Base-by-base conservation (phyloP, 1,140 invertebrate genomes). In the Drosophila watanabei region DNA sequence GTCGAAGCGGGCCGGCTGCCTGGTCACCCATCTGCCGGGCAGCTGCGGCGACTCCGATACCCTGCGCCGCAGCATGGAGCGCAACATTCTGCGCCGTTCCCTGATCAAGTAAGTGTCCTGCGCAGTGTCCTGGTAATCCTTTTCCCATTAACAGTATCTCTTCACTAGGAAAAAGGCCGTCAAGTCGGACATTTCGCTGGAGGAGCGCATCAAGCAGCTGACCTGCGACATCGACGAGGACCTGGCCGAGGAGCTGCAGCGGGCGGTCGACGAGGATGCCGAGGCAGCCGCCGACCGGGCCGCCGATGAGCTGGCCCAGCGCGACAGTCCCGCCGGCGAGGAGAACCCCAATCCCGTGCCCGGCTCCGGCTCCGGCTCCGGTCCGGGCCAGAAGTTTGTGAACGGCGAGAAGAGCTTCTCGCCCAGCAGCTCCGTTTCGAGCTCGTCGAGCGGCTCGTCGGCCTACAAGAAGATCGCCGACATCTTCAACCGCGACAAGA, bases 151-250 rank as follows among this genome's bases (percentile, higher is more conserved):
- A 39, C 11, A 13, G 0, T n/a, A 18, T 33, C 9, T n/a, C 5
- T 5, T 1, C 10, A 2, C 7, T 39, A 93, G 93, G 35, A 94
- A 94, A 90, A 94, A 94, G 73, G 92, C 93, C 56, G 93, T 94
- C 69, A 95, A 95, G 85, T 94, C 94, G 52, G 94, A 95, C 75
- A 95, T 95, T 64, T 97, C 96, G 1, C 91, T 98, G 16, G 96
- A 97, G 30, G 97, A 98, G 78, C 94, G 96, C 51, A 97, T 97
- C 63, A 95, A 96, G 46, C 95, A 97, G 78, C 93, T 97, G 18
- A 98, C 97, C 1, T 97, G 97, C 87, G 96, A 97, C 72, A 96
- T 97, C 49, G 96, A 97, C 60, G 96, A 97, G 63, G 92, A 93
- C 41, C 61, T 86, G 4, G 86, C 56, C 14, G 80, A 82, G 64